Percentiles rank a stretch among this genome's conserved stretches.
Conservation (phyloP, 2,113 vertebrate genomes). For the Macrotis lagotis region DNA sequence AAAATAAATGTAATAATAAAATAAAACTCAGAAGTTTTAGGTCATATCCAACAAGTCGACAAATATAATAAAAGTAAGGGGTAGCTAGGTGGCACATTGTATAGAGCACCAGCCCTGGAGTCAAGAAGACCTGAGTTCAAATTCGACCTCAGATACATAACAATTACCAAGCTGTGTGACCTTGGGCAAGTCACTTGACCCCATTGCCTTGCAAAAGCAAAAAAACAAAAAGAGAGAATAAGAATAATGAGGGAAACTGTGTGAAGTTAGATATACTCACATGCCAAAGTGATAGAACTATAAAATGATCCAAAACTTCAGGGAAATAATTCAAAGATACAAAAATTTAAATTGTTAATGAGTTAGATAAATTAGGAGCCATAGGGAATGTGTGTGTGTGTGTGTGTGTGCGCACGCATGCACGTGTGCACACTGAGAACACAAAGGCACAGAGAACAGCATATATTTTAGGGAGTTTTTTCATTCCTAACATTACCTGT, state of each 20-base stretch:
- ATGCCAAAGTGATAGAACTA: not conserved
- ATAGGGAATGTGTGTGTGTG: too few species aligned
- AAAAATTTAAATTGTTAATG: not conserved
- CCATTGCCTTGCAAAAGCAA: too few species aligned
- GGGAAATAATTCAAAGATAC: not conserved
- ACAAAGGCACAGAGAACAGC: not conserved
- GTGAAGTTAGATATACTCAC: not conserved
- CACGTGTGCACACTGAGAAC: not conserved
- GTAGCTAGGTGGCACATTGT: too few species aligned
- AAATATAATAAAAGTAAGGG: too few species aligned
- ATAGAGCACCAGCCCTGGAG: too few species aligned
- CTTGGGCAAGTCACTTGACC: too few species aligned
- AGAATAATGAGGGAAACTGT: not conserved
- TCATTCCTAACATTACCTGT: not conserved
- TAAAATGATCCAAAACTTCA: not conserved
- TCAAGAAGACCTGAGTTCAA: too few species aligned
- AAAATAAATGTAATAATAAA: not conserved
- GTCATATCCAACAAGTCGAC: not conserved
- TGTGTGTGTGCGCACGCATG: too few species aligned
- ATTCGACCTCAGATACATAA: too few species aligned
- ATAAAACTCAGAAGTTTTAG: not conserved
- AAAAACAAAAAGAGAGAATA: too few species aligned
- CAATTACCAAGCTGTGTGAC: too few species aligned
- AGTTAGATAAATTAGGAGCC: not conserved
- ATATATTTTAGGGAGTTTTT: not conserved